A percentile compares a stretch with the other conserved stretches of the same genome.
These are phyloP conservation scores for Helicoverpa assulta DNA, from an alignment of 2,888 invertebrate genomes.

Conservation along the genomic window DNA sequence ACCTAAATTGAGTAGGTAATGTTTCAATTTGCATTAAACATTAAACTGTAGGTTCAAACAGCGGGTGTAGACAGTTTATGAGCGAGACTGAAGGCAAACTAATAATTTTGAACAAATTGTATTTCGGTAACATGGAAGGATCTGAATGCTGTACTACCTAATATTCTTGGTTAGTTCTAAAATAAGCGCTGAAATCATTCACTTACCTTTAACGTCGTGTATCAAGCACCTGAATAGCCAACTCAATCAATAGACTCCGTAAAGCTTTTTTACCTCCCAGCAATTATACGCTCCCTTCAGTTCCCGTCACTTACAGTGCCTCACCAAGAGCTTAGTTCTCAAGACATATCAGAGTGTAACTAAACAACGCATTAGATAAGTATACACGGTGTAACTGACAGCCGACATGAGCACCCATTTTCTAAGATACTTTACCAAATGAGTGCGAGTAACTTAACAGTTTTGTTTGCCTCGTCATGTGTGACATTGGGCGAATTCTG, in stretches of 20 bases:
- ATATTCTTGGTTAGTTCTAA: too few relatives aligned
- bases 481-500: constrained; percentile 33
- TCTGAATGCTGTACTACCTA: too few relatives aligned
- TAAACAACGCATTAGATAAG: constrained; percentile 35
- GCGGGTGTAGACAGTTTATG: neutral
- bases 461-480: constrained; percentile 44
- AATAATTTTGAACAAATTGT: too few relatives aligned
- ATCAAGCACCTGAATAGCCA: neutral
- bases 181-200: too few relatives aligned
- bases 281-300: constrained; percentile 8
- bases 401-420: constrained; percentile 45
- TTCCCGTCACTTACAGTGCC: constrained; percentile 16
- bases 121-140: too few relatives aligned
- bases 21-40: constrained; percentile 17
- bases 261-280: neutral
- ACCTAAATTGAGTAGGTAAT: constrained; percentile 7
- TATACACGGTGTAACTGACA: constrained; percentile 48
- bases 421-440: constrained; percentile 47
- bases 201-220: too few relatives aligned
- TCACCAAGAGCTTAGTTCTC: constrained; percentile 11
- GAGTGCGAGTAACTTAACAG: constrained; percentile 38
- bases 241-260: neutral
- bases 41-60: neutral
- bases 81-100: neutral
- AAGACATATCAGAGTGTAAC: constrained; percentile 19